Evolutionary conservation across 2,113 vertebrate genomes (phyloP).

Genomic region (Haemorhous mexicanus): DNA sequence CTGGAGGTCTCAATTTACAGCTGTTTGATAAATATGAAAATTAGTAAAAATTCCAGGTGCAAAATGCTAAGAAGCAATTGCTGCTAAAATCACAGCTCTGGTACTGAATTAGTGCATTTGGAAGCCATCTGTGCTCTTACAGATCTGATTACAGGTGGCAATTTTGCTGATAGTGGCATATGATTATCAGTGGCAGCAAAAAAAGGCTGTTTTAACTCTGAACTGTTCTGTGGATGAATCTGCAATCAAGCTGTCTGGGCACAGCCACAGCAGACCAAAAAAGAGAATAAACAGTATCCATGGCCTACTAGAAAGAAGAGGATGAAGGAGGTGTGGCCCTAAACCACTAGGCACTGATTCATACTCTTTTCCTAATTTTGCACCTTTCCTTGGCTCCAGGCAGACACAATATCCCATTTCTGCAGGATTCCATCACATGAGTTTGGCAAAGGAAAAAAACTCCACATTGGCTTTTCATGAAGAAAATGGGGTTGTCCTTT

Average conservation of each 20-base stretch:
- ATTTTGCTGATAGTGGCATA: background rate
- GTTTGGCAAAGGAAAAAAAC: background rate
- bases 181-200: background rate
- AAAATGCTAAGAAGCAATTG: background rate
- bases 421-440: background rate
- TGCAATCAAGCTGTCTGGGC: background rate
- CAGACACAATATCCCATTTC: background rate
- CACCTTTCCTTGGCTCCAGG: background rate
- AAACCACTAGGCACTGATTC: background rate
- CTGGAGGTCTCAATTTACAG: background rate
- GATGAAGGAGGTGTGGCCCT: background rate
- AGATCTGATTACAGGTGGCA: background rate
- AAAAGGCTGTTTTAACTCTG: background rate
- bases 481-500: background rate
- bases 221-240: background rate
- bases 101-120: background rate
- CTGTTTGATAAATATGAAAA: background rate
- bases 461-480: background rate
- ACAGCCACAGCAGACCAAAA: background rate
- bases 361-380: background rate
- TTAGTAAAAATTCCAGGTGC: background rate
- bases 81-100: background rate
- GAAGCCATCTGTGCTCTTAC: background rate
- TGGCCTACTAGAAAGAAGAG: background rate
- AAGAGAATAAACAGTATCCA: background rate